These are phyloP conservation scores for Denticeps clupeoides DNA, from an alignment of 2,797 vertebrate species.

Conservation along the genomic window DNA sequence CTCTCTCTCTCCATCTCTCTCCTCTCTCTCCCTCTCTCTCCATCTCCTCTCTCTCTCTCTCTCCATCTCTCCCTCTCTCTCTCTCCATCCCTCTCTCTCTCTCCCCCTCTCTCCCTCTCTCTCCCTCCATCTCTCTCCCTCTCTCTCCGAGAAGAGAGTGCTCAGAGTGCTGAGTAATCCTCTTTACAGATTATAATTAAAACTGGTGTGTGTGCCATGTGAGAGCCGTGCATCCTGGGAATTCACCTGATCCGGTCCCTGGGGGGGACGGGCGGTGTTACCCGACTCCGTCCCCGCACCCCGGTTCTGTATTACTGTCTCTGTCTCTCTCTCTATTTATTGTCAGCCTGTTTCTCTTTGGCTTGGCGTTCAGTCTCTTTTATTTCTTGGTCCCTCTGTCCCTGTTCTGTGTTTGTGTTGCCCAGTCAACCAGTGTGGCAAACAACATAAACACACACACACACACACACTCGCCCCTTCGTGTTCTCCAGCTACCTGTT, in stretches of 20 bases:
- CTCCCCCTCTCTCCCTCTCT: not conserved
- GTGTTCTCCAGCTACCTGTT: too few relatives aligned
- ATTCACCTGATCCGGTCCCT: slow-evolving; percentile 31
- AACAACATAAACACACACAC: too few relatives aligned
- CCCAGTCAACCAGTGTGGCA: too few relatives aligned
- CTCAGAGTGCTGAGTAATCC: slow-evolving; percentile 33
- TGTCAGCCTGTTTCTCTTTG: too few relatives aligned
- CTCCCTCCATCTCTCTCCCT: slow-evolving; percentile 22
- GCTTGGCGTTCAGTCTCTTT: too few relatives aligned
- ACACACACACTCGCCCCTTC: too few relatives aligned
- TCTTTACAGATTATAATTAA: slow-evolving; percentile 43
- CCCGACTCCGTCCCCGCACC: too few relatives aligned
- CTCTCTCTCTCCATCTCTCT: slow-evolving; percentile 35
- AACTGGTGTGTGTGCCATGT: slow-evolving; percentile 39
- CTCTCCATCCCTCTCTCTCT: slow-evolving; percentile 1
- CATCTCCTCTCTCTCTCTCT: not conserved
- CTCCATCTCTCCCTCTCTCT: slow-evolving; percentile 5
- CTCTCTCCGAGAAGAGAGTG: slow-evolving; percentile 48
- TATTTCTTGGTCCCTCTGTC: too few relatives aligned
- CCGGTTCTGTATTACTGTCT: too few relatives aligned
- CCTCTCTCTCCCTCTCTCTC: slow-evolving; percentile 35
- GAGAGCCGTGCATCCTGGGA: slow-evolving; percentile 32
- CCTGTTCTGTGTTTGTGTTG: too few relatives aligned
- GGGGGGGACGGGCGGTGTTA: slow-evolving; percentile 7
- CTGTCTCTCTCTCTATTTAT: too few relatives aligned